These are phyloP conservation scores for Acanthosepion esculentum DNA, from an alignment of 2,888 invertebrate genomes.

Conservation along the genomic window DNA sequence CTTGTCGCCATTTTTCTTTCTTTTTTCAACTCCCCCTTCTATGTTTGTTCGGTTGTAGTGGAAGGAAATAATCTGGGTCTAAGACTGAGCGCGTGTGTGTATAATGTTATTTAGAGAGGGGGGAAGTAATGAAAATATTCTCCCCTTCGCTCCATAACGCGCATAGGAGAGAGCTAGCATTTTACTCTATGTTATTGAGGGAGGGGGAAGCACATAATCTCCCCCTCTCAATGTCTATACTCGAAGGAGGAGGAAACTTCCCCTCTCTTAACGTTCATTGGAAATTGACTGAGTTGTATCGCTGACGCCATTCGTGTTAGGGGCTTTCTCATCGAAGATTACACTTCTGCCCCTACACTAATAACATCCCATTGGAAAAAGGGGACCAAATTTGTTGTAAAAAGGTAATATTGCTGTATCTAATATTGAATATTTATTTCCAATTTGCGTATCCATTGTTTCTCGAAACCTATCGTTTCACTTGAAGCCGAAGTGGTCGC, in stretches of 20 bases:
- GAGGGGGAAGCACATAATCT: background rate
- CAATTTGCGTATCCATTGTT: background rate
- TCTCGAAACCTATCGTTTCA: background rate
- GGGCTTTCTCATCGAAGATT: background rate
- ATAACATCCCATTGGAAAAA: background rate
- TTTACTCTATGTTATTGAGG: background rate
- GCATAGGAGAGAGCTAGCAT: too few relatives aligned
- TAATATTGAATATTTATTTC: background rate
- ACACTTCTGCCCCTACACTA: background rate
- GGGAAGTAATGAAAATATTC: background rate
- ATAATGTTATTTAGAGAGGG: background rate
- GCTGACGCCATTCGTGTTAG: background rate
- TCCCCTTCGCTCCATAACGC: too few relatives aligned
- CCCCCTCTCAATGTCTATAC: background rate
- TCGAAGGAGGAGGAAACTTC: background rate
- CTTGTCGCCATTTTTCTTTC: constrained; percentile 21
- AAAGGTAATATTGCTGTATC: background rate
- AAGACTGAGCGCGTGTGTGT: too few relatives aligned
- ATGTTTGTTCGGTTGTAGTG: constrained; percentile 9
- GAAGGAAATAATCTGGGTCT: background rate
- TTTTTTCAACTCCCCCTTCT: background rate
- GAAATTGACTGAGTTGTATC: constrained; percentile 11
- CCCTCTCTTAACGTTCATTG: background rate
- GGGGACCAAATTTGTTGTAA: background rate
- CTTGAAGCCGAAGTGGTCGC: constrained; percentile 9